Evolutionary conservation across 23 tunicate species (phyloP).

Genomic region (Oikopleura dioica): DNA sequence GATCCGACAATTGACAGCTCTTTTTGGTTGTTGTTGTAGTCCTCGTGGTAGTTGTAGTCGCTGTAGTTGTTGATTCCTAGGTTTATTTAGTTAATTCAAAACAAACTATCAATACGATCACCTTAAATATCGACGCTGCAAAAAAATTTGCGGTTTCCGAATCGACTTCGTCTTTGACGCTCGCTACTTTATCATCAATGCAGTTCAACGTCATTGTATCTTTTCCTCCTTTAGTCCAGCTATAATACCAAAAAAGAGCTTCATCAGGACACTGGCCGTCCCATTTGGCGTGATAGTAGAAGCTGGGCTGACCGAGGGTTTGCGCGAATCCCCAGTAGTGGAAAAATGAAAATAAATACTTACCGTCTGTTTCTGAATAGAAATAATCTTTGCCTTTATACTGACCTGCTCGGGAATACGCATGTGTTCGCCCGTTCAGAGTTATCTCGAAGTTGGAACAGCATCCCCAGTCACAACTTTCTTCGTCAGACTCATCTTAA

Average conservation of each 20-base stretch:
- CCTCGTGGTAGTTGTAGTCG: neutral
- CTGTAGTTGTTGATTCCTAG: neutral
- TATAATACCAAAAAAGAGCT: too few species aligned
- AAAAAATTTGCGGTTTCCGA: too few species aligned
- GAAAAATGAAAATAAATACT: slow-evolving; percentile 13
- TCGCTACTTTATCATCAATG: too few species aligned
- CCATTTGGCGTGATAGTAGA: neutral
- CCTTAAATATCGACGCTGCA: too few species aligned
- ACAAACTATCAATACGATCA: too few species aligned
- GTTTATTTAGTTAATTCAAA: too few species aligned
- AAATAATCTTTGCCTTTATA: slow-evolving; percentile 7
- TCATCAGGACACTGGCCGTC: neutral
- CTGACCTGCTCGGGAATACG: neutral
- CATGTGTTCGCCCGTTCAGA: neutral
- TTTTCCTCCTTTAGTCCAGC: too few species aligned
- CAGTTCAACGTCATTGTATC: too few species aligned
- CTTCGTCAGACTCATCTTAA: too few species aligned
- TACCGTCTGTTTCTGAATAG: neutral
- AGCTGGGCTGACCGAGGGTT: slow-evolving; percentile 2
- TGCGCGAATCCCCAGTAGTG: neutral
- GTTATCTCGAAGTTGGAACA: neutral
- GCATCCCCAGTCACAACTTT: too few species aligned
- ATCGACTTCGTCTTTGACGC: too few species aligned
- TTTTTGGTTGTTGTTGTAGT: neutral
- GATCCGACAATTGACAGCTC: neutral